These are phyloP conservation scores for Nannoperca australis DNA, from an alignment of 2,797 vertebrate species.

Conservation along the genomic window DNA sequence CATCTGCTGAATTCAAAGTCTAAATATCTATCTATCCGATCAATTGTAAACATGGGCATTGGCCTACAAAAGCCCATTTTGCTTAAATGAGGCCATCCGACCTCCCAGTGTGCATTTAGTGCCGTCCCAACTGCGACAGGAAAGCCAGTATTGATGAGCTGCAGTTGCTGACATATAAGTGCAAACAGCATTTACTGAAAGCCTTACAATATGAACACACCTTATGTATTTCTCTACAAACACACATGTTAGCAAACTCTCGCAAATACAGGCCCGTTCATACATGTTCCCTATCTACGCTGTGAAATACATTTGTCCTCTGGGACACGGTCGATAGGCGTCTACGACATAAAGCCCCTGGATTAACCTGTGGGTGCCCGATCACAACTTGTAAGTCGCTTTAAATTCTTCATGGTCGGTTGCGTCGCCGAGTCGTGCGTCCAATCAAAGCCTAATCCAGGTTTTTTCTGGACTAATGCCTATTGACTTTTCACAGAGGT, in stretches of 20 bases:
- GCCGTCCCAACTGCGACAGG: neutral
- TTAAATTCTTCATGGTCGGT: constrained; percentile 51
- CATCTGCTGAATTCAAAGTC: neutral
- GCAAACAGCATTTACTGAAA: constrained; percentile 18
- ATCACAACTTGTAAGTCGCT: constrained; percentile 41
- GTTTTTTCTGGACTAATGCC: constrained; percentile 63
- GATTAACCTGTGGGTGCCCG: constrained; percentile 58
- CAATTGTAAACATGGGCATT: neutral
- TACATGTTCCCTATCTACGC: constrained; percentile 4
- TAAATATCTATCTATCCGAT: neutral
- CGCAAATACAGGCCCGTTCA: neutral
- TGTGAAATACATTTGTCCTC: constrained; percentile 54
- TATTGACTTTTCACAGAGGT: constrained; percentile 73
- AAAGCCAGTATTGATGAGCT: constrained; percentile 25
- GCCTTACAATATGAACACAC: constrained; percentile 11
- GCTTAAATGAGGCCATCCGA: neutral
- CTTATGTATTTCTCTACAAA: neutral
- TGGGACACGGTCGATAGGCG: constrained; percentile 49
- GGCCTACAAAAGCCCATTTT: neutral
- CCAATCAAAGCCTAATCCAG: constrained; percentile 68
- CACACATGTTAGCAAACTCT: constrained; percentile 4
- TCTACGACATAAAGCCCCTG: constrained; percentile 25
- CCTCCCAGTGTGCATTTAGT: neutral
- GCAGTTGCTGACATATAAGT: constrained; percentile 15
- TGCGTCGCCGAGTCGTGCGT: constrained; percentile 23